Evolutionary conservation across 2,113 vertebrate genomes (phyloP).

Genomic region (Python bivittatus): DNA sequence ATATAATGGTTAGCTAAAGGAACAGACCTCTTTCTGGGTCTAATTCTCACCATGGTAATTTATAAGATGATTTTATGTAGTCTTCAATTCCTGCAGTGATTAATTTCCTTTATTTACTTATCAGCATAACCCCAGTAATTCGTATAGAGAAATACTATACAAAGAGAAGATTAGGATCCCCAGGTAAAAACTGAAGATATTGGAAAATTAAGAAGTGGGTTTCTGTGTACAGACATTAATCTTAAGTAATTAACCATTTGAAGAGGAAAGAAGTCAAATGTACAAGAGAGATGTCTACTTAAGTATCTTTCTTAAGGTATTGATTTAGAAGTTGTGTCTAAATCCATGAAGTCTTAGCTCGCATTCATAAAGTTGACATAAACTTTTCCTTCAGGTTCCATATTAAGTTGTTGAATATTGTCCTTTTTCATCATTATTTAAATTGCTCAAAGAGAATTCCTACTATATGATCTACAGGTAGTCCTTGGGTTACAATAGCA

Average conservation of each 20-base stretch:
- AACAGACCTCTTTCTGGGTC: background rate
- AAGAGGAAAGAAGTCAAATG: background rate
- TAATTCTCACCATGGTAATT: background rate
- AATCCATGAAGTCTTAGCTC: background rate
- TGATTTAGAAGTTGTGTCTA: background rate
- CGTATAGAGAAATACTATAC: background rate
- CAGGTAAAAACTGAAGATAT: background rate
- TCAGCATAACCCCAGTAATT: background rate
- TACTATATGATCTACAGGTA: background rate
- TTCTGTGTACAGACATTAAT: background rate
- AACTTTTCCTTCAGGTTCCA: background rate
- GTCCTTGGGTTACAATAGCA: background rate
- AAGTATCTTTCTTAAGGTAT: background rate
- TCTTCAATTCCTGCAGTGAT: background rate
- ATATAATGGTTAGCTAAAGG: background rate
- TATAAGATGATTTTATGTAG: conserved; percentile 6
- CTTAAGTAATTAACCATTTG: background rate
- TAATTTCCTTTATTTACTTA: background rate
- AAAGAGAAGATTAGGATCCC: background rate
- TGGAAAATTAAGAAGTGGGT: background rate
- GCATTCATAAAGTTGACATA: background rate
- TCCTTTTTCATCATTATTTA: fast-evolving
- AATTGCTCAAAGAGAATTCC: background rate
- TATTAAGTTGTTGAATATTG: background rate
- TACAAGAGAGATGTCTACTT: background rate